Percentiles rank a stretch among this genome's conserved stretches.
phyloP scores from a whole-genome alignment of 2,888 invertebrate species.

The Steinernema scapterisci region DNA sequence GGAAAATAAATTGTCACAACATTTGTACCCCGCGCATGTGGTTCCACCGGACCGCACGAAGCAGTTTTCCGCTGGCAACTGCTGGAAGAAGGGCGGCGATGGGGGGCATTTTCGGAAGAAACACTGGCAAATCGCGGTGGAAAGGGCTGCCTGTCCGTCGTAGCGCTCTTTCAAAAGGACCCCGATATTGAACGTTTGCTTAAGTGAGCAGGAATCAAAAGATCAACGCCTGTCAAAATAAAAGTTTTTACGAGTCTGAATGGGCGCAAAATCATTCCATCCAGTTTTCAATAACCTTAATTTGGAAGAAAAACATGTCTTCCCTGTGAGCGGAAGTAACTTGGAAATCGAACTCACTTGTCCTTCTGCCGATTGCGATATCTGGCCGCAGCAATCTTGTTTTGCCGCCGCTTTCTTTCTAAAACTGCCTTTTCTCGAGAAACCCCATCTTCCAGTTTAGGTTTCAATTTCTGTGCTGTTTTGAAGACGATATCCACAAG shows the following conservation, averaged over 20 bases:
- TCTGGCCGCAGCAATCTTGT: conserved; percentile 23
- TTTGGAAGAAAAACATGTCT: too few species aligned
- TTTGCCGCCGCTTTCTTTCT: conserved; percentile 6
- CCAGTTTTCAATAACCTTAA: too few species aligned
- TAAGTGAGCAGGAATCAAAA: too few species aligned
- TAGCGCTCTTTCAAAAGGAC: too few species aligned
- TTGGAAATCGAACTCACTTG: conserved; percentile 1
- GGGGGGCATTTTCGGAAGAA: too few species aligned
- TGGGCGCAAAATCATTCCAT: too few species aligned
- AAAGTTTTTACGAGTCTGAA: too few species aligned
- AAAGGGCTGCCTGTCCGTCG: too few species aligned
- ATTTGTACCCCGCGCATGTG: background rate
- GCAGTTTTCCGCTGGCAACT: background rate
- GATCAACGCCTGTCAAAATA: too few species aligned
- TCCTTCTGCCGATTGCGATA: conserved; percentile 10
- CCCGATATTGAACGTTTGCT: too few species aligned
- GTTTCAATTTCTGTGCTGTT: background rate
- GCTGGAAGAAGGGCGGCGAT: too few species aligned
- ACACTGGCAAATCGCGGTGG: background rate
- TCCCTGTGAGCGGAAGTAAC: too few species aligned
- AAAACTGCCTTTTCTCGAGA: background rate
- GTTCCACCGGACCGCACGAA: background rate
- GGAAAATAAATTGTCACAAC: conserved; percentile 13
- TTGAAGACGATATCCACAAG: conserved; percentile 15
- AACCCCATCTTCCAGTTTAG: background rate